Base-by-base conservation (phyloP, 2,888 invertebrate genomes). In the Lapara coniferarum region DNA sequence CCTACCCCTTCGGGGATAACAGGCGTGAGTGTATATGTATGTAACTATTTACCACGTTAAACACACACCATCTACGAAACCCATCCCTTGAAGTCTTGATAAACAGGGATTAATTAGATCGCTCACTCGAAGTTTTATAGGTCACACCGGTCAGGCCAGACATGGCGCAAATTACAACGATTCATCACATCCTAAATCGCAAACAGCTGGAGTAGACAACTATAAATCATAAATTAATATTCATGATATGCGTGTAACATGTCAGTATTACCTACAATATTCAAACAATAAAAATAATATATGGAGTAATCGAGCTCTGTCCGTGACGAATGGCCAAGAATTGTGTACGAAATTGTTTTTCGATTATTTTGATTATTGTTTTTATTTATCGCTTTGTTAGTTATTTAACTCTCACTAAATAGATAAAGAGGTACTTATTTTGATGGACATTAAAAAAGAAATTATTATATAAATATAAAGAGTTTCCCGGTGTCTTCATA, bases 211-310 rank as follows among this genome's bases (percentile, higher is more conserved):
- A 78, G 71, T 68, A 82, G 87, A 86, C 88, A 85, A 82, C 82
- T 79, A 84, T 86, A 83, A 84, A 86, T 86, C 86, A 85, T 75
- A 80, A 82, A 85, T 87, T 86, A 86, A 83, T 85, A 84, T 82
- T 81, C 83, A 81, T 78, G 77, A 78, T 74, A 75, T 74, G 72
- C 69, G 68, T 72, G 73, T 71, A 78, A 78, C 76, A 74, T 67
- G 74, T 78, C 75, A 79, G 72, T 73, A 72, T 74, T 78, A 76
- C 70, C 70, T 67, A 63, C 16, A 10, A 16, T 57, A 19, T 30
- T 30, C n/a, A 30, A 55, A 55, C 44, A 59, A 58, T 58, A 68
- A 37, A 68, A 68, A 63, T 57, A 63, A 46, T 63, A 56, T 63
- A 49, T 49, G 63, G 19, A 49, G 13, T 59, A 13, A 59, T 63